Base-by-base conservation (phyloP, 2,113 vertebrate genomes). In the Eublepharis macularius region DNA sequence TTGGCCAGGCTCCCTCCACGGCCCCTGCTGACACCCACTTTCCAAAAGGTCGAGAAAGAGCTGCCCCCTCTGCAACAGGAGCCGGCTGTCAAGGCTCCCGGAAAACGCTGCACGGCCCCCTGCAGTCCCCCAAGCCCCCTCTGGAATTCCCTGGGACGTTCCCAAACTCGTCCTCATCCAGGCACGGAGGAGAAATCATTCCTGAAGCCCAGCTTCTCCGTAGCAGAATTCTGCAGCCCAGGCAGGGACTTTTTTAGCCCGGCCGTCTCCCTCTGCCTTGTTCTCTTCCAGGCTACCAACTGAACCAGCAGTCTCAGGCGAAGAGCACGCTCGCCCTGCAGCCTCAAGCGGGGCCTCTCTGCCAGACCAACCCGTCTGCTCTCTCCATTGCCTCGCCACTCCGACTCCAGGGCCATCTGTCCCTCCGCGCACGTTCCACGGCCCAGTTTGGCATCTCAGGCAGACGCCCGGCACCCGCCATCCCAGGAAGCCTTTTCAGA, bases 111-210 rank as follows among this genome's bases (percentile, higher is more conserved):
- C 1, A 0, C 4, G 0, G 0, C 76, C 49, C 6, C 29, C 39
- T 3, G 36, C 74, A 3, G 82, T n/a, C 2, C 0, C 16, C 3
- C 0, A 0, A 45, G 0, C 0, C 45, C n/a, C 17, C 8, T 32
- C 5, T 10, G 6, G 14, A 2, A 7, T 21, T 16, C 13, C 51
- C 51, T 4, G 34, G 10, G 66, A 4, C 13, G 19, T 6, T 21
- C 26, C 68, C 6, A 0, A 34, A 19, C 12, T 10, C 66, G 0
- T 9, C 29, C 13, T 21, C 4, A 0, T 5, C 3, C 1, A 2
- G 17, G 4, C 13, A 12, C 26, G 12, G 32, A 2, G 7, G 41
- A 17, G 72, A 10, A 47, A n/a, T 4, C 19, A 29, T 24, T 3
- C 8, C 6, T 16, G 45, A 2, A 19, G 51, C 14, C 39, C 24